Conservation (phyloP, 2,888 invertebrate genomes). For the Tenthredo notha region DNA sequence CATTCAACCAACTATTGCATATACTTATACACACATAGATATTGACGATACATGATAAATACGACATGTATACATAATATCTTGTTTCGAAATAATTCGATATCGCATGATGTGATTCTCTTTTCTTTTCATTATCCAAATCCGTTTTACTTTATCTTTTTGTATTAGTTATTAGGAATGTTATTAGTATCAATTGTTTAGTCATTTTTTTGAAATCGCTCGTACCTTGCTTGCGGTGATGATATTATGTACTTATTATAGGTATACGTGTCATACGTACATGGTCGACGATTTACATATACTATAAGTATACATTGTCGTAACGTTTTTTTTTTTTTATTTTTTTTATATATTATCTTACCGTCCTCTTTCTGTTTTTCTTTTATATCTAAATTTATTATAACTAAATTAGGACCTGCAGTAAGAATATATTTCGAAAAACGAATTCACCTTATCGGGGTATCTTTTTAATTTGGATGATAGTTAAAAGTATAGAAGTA, state of each 20-base stretch:
- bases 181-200: not conserved
- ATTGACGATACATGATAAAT: not conserved
- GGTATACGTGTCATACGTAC: no score
- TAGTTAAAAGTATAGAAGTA: not conserved
- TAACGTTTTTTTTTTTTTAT: no score
- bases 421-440: no score
- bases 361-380: not conserved
- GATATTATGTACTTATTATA: not conserved
- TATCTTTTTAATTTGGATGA: no score
- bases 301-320: not conserved
- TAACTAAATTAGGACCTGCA: no score
- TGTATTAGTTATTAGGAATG: not conserved
- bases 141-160: not conserved
- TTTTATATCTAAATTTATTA: not conserved
- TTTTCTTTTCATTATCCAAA: not conserved
- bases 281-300: not conserved
- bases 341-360: not conserved
- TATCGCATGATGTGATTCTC: not conserved
- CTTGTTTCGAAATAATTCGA: not conserved
- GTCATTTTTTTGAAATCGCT: not conserved
- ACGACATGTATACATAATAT: not conserved
- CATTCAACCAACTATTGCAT: not conserved
- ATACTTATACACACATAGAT: not conserved
- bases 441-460: no score
- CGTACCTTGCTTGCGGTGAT: not conserved